These are phyloP conservation scores for Anticlea derivata DNA, from an alignment of 2,888 invertebrate species.

Conservation along the genomic window DNA sequence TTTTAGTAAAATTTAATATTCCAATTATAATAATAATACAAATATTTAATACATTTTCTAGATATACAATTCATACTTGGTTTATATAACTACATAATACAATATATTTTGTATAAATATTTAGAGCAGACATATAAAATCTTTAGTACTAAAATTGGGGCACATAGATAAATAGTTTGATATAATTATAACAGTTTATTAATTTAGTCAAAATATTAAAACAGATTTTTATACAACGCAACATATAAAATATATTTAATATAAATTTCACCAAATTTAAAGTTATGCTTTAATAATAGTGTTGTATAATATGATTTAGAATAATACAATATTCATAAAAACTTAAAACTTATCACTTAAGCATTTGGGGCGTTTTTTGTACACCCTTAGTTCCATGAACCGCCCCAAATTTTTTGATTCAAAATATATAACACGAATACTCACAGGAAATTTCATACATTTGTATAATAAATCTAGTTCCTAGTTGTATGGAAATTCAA, in stretches of 20 bases:
- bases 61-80: not conserved
- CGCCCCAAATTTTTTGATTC: not conserved
- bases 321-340: not conserved
- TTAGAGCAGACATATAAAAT: conserved; percentile 11
- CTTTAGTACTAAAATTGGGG: conserved; percentile 9
- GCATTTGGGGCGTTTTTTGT: too few relatives aligned
- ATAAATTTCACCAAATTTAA: not conserved
- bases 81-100: conserved; percentile 8
- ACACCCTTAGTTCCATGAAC: too few relatives aligned
- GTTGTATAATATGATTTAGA: too few relatives aligned
- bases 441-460: not conserved
- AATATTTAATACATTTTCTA: conserved; percentile 7
- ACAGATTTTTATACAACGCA: conserved; percentile 3
- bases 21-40: conserved; percentile 5
- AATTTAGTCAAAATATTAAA: not conserved
- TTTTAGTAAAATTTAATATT: not conserved
- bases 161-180: conserved; percentile 11
- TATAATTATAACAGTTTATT: conserved; percentile 9
- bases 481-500: conserved; percentile 1
- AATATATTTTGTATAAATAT: conserved; percentile 10
- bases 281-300: too few relatives aligned
- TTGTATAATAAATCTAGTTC: not conserved
- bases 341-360: too few relatives aligned
- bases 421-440: conserved; percentile 3
- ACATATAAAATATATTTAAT: conserved; percentile 10